Conservation (phyloP, 2,888 invertebrate genomes). For the Stenichneumon culpator region DNA sequence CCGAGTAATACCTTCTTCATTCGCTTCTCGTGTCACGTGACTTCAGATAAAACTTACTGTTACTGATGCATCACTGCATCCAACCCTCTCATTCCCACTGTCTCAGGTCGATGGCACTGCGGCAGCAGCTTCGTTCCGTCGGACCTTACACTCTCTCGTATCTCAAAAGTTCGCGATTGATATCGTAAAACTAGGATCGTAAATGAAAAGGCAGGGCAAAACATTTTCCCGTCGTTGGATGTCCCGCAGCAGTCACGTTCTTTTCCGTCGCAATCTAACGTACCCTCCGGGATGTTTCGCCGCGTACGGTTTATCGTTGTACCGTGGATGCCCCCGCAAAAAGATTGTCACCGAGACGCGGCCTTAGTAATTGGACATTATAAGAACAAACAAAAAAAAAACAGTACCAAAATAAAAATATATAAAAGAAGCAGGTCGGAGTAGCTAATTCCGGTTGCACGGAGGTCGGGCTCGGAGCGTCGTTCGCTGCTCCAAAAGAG, state of each 20-base stretch:
- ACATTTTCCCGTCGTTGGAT: constrained; percentile 1
- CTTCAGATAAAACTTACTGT: too few relatives aligned
- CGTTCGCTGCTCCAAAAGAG: not conserved
- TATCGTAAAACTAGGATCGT: constrained; percentile 54
- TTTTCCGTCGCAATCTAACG: not conserved
- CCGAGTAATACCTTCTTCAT: too few relatives aligned
- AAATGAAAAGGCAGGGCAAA: constrained; percentile 34
- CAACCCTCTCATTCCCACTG: not conserved
- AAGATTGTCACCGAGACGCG: constrained; percentile 21
- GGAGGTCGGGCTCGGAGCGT: not conserved
- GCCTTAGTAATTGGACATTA: constrained; percentile 33
- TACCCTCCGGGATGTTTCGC: not conserved
- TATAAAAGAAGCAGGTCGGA: not conserved
- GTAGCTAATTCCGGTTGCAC: not conserved
- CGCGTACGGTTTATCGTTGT: not conserved
- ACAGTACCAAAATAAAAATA: constrained; percentile 19
- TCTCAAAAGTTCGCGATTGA: constrained; percentile 46
- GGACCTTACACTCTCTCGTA: not conserved
- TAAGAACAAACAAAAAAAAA: not conserved
- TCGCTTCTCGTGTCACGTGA: too few relatives aligned
- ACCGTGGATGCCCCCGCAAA: not conserved
- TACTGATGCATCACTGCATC: too few relatives aligned
- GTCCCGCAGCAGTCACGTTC: not conserved
- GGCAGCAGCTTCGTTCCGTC: constrained; percentile 27
- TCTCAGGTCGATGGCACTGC: constrained; percentile 12